Evolutionary conservation across 2,888 invertebrate genomes (phyloP).

Genomic region (Linnaemya tessellans): DNA sequence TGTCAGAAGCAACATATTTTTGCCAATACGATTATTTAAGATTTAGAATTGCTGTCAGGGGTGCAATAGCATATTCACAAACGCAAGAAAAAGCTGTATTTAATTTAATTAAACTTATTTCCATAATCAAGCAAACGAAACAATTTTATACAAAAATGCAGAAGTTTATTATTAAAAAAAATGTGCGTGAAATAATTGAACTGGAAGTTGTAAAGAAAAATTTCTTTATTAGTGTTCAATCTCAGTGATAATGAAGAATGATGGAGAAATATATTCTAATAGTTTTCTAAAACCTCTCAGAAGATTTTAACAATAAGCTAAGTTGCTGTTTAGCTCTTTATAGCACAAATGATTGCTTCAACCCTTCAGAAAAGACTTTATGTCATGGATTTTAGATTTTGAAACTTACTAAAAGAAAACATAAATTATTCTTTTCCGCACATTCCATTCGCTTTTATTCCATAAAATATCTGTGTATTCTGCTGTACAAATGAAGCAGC

Average conservation of each 20-base stretch:
- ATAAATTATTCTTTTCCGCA: not conserved
- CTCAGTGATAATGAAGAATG: too few species aligned
- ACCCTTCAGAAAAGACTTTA: too few species aligned
- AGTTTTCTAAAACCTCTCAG: too few species aligned
- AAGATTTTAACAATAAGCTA: too few species aligned
- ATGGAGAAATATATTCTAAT: too few species aligned
- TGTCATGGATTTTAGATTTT: not conserved
- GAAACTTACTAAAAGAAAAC: not conserved
- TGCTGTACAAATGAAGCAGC: not conserved
- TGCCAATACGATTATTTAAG: not conserved
- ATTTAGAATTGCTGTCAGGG: not conserved
- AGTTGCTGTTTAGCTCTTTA: too few species aligned
- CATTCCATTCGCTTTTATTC: not conserved
- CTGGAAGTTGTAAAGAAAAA: too few species aligned
- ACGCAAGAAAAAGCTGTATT: slow-evolving; percentile 47
- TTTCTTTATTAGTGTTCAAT: too few species aligned
- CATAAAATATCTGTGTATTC: not conserved
- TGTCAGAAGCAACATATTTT: not conserved
- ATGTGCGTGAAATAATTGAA: too few species aligned
- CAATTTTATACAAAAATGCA: slow-evolving; percentile 16
- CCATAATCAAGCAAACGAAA: slow-evolving; percentile 55
- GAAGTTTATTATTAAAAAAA: too few species aligned
- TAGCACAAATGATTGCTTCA: too few species aligned
- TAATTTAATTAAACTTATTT: slow-evolving; percentile 66
- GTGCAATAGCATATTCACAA: not conserved